These are phyloP conservation scores for Diabrotica virgifera DNA, from an alignment of 1,140 invertebrate genomes.

Conservation along the genomic window DNA sequence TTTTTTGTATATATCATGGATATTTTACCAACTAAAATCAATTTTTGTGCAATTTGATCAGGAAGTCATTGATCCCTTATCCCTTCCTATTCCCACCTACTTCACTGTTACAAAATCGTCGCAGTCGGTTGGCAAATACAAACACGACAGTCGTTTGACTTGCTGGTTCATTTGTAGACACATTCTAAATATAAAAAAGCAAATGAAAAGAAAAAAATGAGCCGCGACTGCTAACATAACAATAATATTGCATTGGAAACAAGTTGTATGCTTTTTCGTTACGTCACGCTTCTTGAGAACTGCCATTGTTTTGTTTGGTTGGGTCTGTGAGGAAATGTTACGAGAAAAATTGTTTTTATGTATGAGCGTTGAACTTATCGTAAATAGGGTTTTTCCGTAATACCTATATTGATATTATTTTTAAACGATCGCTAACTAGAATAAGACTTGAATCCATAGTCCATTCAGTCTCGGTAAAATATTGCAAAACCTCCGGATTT, in stretches of 20 bases:
- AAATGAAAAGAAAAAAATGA: not conserved
- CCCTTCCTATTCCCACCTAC: too few species aligned
- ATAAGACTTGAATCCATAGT: too few species aligned
- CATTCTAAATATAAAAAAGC: not conserved
- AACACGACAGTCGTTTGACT: not conserved
- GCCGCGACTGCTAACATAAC: not conserved
- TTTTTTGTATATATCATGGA: too few species aligned
- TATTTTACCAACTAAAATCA: too few species aligned
- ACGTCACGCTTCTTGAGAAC: not conserved
- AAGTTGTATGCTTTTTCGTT: not conserved
- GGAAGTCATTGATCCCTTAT: too few species aligned
- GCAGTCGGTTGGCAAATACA: not conserved
- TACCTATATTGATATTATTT: too few species aligned
- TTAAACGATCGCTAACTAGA: too few species aligned
- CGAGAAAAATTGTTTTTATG: not conserved
- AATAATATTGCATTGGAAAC: not conserved
- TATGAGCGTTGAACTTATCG: not conserved
- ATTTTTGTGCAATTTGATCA: too few species aligned
- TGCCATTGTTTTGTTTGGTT: not conserved
- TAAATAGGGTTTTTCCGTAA: too few species aligned
- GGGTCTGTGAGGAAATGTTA: not conserved
- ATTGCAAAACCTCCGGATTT: too few species aligned
- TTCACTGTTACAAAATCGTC: not conserved
- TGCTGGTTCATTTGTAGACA: constrained; percentile 1
- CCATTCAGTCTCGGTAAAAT: too few species aligned